Base-by-base conservation (phyloP, 1,140 invertebrate genomes). In the Tetranychus urticae region DNA sequence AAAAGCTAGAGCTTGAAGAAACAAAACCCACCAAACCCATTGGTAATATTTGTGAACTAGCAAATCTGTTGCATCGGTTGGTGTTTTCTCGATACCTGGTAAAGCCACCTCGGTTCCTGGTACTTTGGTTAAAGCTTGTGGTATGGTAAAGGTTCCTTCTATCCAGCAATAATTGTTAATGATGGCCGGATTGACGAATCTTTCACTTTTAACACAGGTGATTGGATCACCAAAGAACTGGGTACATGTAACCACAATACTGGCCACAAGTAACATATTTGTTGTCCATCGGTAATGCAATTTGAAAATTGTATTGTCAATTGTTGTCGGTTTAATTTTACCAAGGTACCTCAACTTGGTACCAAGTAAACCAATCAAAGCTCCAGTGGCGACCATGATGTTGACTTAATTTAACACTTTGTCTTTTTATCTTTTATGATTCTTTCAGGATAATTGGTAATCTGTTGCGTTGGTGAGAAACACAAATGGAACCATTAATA, bases 101-200 rank as follows among this genome's bases (percentile, higher is more conserved):
- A 59, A 8, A 13, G 12, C 46, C 1, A 59, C 36, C 3, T 34
- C 10, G 8, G 14, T 14, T 35, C 42, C 36, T 45, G n/a, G 7
- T 7, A 59, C 37, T 65, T 80, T 80, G 45, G 72, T 70, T 56
- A 76, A 72, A 64, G 81, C 78, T 50, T 79, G 79, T 0, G 86
- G 86, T 66, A 92, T 72, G 10, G 85, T 88, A 71, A 86, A 90
- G 1, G 87, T 90, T 68, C 85, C 86, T 13, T 85, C 88, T 62
- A 90, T 87, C 87, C 87, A 90, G 73, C 86, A 90, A 69, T 79
- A 89, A 1, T 84, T 88, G 72, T 88, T 88, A 69, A 86, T 82
- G n/a, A 73, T 76, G 33, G 34, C 6, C 7, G 80, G 80, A 50
- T 84, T 76, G 8, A 78, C 79, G 39, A 79, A 78, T 61, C 86